phyloP scores from a whole-genome alignment of 2,797 vertebrate species.

The Smutsia temminckii region DNA sequence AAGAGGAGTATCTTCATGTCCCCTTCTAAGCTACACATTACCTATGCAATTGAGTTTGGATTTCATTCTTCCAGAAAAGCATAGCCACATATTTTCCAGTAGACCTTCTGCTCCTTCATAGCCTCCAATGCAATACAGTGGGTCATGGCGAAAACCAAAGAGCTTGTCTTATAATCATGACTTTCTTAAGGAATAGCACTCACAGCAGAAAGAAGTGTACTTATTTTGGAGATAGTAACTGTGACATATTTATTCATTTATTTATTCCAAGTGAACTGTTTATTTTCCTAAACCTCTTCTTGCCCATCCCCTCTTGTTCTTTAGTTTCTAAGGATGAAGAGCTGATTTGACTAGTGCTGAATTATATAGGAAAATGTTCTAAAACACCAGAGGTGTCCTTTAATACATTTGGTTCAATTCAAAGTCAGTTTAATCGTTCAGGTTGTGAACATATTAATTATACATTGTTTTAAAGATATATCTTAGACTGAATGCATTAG shows the following conservation, averaged over 20 bases:
- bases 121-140: not conserved
- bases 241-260: not conserved
- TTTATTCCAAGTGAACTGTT: not conserved
- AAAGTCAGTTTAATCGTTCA: constrained; percentile 21
- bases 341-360: not conserved
- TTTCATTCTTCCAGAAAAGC: not conserved
- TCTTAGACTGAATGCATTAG: not conserved
- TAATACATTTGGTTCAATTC: not conserved
- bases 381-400: not conserved
- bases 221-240: not conserved
- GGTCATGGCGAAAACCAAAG: not conserved
- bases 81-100: not conserved
- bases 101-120: not conserved
- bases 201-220: not conserved
- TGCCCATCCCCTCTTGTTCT: not conserved
- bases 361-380: not conserved
- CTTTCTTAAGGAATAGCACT: not conserved
- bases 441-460: constrained; percentile 15
- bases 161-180: not conserved
- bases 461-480: not conserved
- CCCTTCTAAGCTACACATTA: not conserved
- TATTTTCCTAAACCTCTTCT: constrained; percentile 32
- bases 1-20: not conserved
- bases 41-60: not conserved
- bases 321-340: not conserved